A percentile compares a stretch with the other conserved stretches of the same genome.
These are phyloP conservation scores for Valencia hispanica DNA, from an alignment of 2,797 vertebrate species.

Conservation along the genomic window DNA sequence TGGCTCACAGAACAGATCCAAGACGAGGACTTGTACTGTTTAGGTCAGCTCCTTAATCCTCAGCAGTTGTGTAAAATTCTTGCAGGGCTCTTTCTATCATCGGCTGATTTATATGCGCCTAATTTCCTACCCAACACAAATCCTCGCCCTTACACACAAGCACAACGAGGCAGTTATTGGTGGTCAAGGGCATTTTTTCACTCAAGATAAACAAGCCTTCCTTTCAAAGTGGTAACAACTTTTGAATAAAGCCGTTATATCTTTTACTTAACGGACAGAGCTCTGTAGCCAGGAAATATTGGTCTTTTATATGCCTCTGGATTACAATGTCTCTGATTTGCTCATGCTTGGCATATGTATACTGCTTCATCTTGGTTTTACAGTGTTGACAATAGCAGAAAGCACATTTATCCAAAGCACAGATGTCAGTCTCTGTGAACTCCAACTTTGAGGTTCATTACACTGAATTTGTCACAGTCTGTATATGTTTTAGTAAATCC, in stretches of 20 bases:
- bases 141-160: slow-evolving; percentile 12
- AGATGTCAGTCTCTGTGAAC: slow-evolving; percentile 30
- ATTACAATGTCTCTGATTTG: slow-evolving; percentile 50
- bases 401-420: slow-evolving; percentile 26
- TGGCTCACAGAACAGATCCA: slow-evolving; percentile 29
- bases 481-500: slow-evolving; percentile 11
- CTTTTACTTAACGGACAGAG: slow-evolving; percentile 51
- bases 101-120: slow-evolving; percentile 30
- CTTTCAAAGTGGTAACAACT: slow-evolving; percentile 54
- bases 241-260: slow-evolving; percentile 33
- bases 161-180: slow-evolving; percentile 39
- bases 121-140: slow-evolving; percentile 29
- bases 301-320: slow-evolving; percentile 55
- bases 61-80: slow-evolving; percentile 47
- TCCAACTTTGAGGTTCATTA: slow-evolving; percentile 12
- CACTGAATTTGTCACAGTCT: slow-evolving; percentile 21
- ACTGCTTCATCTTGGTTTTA: slow-evolving; percentile 42
- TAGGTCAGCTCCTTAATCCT: slow-evolving; percentile 36
- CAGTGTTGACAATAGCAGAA: slow-evolving; percentile 33
- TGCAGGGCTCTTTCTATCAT: slow-evolving; percentile 46
- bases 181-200: slow-evolving; percentile 57
- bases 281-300: slow-evolving; percentile 45
- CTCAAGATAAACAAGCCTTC: slow-evolving; percentile 56
- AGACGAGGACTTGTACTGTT: slow-evolving; percentile 44
- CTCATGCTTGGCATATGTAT: slow-evolving; percentile 40